Percentiles rank a stretch among this genome's conserved stretches.
These are phyloP conservation scores for Platycheirus albimanus DNA, from an alignment of 2,888 invertebrate genomes.

Conservation along the genomic window DNA sequence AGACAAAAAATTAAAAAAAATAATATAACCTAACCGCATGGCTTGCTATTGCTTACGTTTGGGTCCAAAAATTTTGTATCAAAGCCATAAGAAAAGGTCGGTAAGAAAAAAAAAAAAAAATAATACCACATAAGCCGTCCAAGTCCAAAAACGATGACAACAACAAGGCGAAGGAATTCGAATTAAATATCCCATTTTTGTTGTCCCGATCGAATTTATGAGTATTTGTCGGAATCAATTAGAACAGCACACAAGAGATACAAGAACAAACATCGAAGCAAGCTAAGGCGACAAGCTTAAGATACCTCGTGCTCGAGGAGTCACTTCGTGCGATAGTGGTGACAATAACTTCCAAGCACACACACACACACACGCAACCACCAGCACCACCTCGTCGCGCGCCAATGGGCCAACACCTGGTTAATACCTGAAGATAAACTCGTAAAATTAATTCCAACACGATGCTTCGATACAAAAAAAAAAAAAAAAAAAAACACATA, in stretches of 20 bases:
- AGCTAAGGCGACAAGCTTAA: conserved; percentile 41
- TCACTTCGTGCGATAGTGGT: conserved; percentile 50
- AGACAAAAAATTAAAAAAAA: background rate
- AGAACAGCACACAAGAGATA: conserved; percentile 57
- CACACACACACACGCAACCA: too few relatives aligned
- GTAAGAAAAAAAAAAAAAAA: background rate
- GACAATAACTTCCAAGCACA: conserved; percentile 60
- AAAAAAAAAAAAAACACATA: too few relatives aligned
- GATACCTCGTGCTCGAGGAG: conserved; percentile 35
- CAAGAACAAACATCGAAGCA: conserved; percentile 41
- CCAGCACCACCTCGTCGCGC: background rate
- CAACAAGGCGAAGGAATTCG: conserved; percentile 64
- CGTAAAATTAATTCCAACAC: conserved; percentile 71
- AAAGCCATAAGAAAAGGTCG: background rate
- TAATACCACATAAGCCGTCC: conserved; percentile 11
- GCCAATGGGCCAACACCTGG: conserved; percentile 50
- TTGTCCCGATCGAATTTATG: conserved; percentile 71
- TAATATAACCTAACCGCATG: background rate
- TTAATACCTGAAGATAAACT: conserved; percentile 64
- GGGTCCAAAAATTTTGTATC: conserved; percentile 38
- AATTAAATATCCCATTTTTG: conserved; percentile 66
- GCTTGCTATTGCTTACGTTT: conserved; percentile 55
- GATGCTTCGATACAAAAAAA: conserved; percentile 35
- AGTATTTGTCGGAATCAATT: conserved; percentile 70
- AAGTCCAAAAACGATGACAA: conserved; percentile 55